Conservation (phyloP, 1,140 invertebrate species). For the Octopus sinensis region DNA sequence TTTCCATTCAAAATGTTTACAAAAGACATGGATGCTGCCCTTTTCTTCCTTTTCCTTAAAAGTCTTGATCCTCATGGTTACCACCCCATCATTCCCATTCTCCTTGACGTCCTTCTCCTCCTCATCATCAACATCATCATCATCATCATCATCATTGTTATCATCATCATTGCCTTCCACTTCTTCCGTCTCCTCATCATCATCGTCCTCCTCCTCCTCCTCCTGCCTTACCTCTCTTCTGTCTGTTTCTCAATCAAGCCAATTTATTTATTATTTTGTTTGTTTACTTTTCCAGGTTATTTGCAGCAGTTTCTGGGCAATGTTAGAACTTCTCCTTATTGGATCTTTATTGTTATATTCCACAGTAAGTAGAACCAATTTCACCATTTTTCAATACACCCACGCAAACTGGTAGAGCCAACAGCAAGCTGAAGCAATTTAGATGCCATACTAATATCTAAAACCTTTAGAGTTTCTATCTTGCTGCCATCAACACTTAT, state of each 20-base stretch:
- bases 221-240: not conserved
- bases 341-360: conserved; percentile 81
- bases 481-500: too few relatives aligned
- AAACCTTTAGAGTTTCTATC: too few relatives aligned
- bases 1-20: too few relatives aligned
- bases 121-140: not conserved
- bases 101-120: not conserved
- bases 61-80: not conserved
- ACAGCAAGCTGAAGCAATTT: too few relatives aligned
- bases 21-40: not conserved
- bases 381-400: too few relatives aligned
- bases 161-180: not conserved
- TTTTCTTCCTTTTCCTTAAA: not conserved
- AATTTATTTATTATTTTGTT: not conserved
- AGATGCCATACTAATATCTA: too few relatives aligned
- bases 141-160: not conserved
- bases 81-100: not conserved
- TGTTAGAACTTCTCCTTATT: conserved; percentile 80
- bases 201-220: not conserved
- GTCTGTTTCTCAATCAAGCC: not conserved
- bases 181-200: not conserved
- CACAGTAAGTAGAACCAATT: conserved; percentile 66
- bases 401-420: too few relatives aligned
- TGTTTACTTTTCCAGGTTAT: conserved; percentile 66
- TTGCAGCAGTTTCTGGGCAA: conserved; percentile 81